Conservation (phyloP, 2,113 vertebrate species). For the Coptodon bakossiorum region DNA sequence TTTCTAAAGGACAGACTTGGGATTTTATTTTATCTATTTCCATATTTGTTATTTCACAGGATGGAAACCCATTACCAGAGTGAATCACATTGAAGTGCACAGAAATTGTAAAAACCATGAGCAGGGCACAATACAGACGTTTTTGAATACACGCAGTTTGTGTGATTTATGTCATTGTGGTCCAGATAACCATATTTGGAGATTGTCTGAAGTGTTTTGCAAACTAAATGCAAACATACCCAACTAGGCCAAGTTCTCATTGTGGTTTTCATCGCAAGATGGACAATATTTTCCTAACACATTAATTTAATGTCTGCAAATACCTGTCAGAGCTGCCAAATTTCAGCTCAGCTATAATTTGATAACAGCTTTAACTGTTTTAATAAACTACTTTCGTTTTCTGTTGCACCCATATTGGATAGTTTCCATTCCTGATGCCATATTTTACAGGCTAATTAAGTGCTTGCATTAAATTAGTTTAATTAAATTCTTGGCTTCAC, state of each 20-base stretch:
- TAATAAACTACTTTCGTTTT: neutral
- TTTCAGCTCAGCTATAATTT: neutral
- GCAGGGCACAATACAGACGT: neutral
- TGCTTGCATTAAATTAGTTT: neutral
- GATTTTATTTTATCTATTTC: neutral
- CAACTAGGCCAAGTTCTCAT: neutral
- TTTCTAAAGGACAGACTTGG: conserved; percentile 14
- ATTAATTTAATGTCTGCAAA: neutral
- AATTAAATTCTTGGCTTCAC: neutral
- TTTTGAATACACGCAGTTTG: neutral
- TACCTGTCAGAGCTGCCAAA: neutral
- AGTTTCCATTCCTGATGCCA: neutral
- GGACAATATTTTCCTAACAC: neutral
- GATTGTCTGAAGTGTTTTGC: neutral
- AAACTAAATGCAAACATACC: neutral
- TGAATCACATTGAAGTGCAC: neutral
- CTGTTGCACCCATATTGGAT: neutral
- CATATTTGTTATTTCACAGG: neutral
- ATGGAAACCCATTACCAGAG: neutral
- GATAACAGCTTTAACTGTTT: neutral
- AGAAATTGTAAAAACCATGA: neutral
- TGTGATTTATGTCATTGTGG: neutral
- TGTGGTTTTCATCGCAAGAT: neutral
- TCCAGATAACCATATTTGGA: neutral
- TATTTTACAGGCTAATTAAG: neutral